phyloP scores from a whole-genome alignment of 1,140 invertebrate genomes.

The Drosophila triauraria region DNA sequence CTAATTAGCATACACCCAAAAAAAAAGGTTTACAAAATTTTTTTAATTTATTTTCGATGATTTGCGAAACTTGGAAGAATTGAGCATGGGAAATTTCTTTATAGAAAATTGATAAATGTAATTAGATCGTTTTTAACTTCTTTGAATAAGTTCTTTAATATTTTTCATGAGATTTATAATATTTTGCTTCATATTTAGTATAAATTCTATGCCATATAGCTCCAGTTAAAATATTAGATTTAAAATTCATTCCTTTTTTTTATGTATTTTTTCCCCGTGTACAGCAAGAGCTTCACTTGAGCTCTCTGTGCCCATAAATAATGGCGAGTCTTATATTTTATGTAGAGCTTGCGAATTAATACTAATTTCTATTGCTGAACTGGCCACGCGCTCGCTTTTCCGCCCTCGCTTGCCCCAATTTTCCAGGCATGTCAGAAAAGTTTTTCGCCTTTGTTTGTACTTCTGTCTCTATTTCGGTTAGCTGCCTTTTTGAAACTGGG shows the following conservation, averaged over 20 bases:
- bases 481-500: constrained; percentile 29
- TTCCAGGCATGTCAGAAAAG: constrained; percentile 16
- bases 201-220: no score
- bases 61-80: not conserved
- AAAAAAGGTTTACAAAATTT: no score
- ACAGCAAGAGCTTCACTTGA: not conserved
- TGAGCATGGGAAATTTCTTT: no score
- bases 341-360: constrained; percentile 28
- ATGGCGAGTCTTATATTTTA: constrained; percentile 32
- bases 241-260: no score
- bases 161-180: not conserved
- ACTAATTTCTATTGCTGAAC: constrained; percentile 30
- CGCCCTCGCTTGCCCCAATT: no score
- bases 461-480: constrained; percentile 8
- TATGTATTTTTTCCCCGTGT: not conserved
- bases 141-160: no score
- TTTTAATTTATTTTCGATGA: no score
- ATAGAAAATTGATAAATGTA: no score
- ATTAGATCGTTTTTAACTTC: no score
- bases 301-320: constrained; percentile 1
- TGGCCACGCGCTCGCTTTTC: not conserved
- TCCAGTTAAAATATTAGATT: no score
- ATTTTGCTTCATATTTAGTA: not conserved
- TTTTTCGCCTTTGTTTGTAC: constrained; percentile 16
- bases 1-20: constrained; percentile 43